Conservation (phyloP, 2,797 vertebrate species). For the Aplochiton taeniatus region DNA sequence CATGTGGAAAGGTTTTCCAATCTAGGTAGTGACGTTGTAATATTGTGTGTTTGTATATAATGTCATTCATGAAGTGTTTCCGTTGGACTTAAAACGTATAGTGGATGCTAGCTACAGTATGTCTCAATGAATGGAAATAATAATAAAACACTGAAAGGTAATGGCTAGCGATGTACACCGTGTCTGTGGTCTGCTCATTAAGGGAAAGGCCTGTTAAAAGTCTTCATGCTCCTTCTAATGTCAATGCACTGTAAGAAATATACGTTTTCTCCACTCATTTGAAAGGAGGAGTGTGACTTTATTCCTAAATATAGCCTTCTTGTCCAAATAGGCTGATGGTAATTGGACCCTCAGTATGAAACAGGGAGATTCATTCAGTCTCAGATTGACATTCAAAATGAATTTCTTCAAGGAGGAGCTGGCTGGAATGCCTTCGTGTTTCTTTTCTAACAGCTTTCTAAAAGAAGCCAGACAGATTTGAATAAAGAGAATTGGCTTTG, state of each 20-base stretch:
- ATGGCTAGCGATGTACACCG: not conserved
- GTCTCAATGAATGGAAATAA: slow-evolving; percentile 15
- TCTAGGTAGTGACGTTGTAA: slow-evolving; percentile 16
- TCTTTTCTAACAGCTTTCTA: too few species aligned
- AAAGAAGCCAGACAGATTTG: not conserved
- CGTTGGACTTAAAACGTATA: not conserved
- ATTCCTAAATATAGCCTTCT: not conserved
- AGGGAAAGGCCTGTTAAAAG: too few species aligned
- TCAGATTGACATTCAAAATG: not conserved
- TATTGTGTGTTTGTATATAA: slow-evolving; percentile 14
- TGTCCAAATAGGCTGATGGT: not conserved
- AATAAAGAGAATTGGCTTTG: not conserved
- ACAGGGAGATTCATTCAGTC: not conserved
- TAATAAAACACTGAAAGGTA: not conserved
- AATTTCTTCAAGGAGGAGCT: not conserved
- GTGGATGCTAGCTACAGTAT: slow-evolving; percentile 16
- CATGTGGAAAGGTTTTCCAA: slow-evolving; percentile 3
- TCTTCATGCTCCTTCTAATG: too few species aligned
- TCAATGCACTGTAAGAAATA: not conserved
- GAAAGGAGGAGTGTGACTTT: not conserved
- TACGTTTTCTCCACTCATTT: not conserved
- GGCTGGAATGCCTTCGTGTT: not conserved
- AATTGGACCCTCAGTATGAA: not conserved
- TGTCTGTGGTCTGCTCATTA: too few species aligned
- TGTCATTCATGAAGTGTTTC: not conserved